These are phyloP conservation scores for Anser cygnoides DNA, from an alignment of 2,113 vertebrate genomes.

Conservation along the genomic window DNA sequence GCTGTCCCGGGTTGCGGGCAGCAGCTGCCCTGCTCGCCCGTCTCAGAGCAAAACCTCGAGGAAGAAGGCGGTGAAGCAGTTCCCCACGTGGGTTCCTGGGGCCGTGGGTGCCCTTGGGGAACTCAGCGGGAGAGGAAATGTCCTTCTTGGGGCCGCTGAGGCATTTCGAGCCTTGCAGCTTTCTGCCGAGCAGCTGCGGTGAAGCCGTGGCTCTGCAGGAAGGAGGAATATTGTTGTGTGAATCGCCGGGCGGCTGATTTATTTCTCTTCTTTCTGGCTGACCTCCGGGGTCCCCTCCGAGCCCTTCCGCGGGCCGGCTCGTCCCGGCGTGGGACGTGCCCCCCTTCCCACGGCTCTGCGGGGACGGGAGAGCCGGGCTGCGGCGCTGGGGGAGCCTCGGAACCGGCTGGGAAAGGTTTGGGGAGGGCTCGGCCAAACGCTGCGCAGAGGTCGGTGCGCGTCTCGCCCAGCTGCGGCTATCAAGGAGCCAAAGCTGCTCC, in stretches of 20 bases:
- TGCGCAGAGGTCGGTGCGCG: rapidly evolving
- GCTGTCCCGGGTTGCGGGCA: neutral
- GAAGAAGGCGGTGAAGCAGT: neutral
- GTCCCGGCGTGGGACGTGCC: rapidly evolving
- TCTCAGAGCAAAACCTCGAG: neutral
- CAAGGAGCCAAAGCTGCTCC: neutral
- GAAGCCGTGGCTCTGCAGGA: neutral
- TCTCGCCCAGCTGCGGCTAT: neutral
- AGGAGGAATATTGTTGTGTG: neutral
- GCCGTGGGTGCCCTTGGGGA: neutral
- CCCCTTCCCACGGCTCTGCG: neutral
- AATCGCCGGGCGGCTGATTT: neutral
- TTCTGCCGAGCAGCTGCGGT: slow-evolving; percentile 46
- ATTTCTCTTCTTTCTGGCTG: slow-evolving; percentile 12
- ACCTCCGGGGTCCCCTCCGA: neutral
- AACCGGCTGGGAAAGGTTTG: neutral
- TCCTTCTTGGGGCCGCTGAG: neutral
- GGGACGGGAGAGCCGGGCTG: neutral
- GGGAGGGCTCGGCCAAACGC: neutral
- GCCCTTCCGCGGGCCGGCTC: neutral
- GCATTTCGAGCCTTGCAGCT: neutral
- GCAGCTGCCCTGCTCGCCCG: neutral
- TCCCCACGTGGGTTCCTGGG: rapidly evolving
- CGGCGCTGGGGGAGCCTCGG: neutral
- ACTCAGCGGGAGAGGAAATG: neutral